Percentiles rank a stretch among this genome's conserved stretches.
Evolutionary conservation across 2,113 vertebrate genomes (phyloP).

Genomic region (Alectura lathami): DNA sequence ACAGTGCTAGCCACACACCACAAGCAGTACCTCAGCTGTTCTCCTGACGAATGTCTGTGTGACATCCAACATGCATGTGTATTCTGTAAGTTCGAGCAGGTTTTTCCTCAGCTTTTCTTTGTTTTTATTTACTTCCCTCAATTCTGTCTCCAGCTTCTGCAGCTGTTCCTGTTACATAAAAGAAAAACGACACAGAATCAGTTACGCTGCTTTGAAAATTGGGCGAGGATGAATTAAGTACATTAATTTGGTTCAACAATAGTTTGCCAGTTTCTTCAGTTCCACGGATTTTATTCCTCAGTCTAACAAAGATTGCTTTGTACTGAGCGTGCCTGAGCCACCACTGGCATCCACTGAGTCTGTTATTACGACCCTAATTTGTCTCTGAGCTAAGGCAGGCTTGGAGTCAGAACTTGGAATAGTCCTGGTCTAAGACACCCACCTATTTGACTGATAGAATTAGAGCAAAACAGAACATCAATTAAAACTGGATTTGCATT

Average conservation of each 20-base stretch:
- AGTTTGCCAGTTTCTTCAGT: background rate
- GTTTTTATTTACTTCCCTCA: slow-evolving; percentile 92
- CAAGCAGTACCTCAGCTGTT: slow-evolving; percentile 78
- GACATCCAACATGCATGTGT: slow-evolving; percentile 90
- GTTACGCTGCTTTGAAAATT: background rate
- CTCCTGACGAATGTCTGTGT: slow-evolving; percentile 85
- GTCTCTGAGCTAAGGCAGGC: background rate
- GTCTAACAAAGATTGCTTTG: background rate
- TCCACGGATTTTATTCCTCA: background rate
- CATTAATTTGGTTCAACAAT: background rate
- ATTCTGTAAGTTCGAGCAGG: slow-evolving; percentile 91
- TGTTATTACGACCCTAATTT: background rate
- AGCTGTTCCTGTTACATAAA: slow-evolving; percentile 85
- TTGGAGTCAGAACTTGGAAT: background rate
- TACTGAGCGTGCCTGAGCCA: background rate
- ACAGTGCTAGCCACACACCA: rapidly evolving
- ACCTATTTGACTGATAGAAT: background rate
- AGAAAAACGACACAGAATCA: background rate
- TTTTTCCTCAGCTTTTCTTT: slow-evolving; percentile 94
- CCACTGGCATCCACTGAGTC: background rate
- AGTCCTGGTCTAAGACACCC: background rate
- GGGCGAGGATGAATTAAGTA: background rate
- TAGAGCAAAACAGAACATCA: background rate
- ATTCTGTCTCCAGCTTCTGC: slow-evolving; percentile 91
- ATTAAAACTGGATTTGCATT: background rate